These are phyloP conservation scores for Hydrochoerus hydrochaeris DNA, from an alignment of 2,113 vertebrate species.

Conservation along the genomic window DNA sequence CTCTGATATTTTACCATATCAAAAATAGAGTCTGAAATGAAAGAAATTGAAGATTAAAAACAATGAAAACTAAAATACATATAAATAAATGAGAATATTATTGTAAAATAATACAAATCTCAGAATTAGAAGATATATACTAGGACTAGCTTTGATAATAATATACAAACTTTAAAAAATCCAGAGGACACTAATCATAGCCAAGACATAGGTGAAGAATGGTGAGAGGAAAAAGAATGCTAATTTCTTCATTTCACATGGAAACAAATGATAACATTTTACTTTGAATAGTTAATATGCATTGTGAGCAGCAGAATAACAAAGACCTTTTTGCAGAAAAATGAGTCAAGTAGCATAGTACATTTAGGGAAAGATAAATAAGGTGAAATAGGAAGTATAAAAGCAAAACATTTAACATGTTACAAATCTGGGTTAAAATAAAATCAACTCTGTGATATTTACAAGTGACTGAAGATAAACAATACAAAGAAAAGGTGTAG, in stretches of 20 bases:
- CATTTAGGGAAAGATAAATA: not conserved
- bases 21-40: not conserved
- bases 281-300: not conserved
- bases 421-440: not conserved
- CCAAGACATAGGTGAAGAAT: not conserved
- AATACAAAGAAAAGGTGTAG: not conserved
- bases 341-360: not conserved
- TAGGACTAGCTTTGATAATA: not conserved
- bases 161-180: not conserved
- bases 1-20: not conserved
- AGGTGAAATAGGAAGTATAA: not conserved
- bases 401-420: not conserved
- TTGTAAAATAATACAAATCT: not conserved
- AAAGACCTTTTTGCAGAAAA: not conserved
- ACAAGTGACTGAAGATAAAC: not conserved
- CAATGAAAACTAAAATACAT: not conserved
- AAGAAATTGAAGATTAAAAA: not conserved
- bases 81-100: not conserved
- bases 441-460: not conserved
- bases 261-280: not conserved
- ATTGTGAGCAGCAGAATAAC: not conserved
- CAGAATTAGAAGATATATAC: not conserved
- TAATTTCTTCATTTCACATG: not conserved
- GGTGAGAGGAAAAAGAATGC: not conserved
- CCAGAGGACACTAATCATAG: not conserved